A percentile compares a stretch with the other conserved stretches of the same genome.
Evolutionary conservation across 1,140 invertebrate genomes (phyloP).

Genomic region (Chelonus insularis): DNA sequence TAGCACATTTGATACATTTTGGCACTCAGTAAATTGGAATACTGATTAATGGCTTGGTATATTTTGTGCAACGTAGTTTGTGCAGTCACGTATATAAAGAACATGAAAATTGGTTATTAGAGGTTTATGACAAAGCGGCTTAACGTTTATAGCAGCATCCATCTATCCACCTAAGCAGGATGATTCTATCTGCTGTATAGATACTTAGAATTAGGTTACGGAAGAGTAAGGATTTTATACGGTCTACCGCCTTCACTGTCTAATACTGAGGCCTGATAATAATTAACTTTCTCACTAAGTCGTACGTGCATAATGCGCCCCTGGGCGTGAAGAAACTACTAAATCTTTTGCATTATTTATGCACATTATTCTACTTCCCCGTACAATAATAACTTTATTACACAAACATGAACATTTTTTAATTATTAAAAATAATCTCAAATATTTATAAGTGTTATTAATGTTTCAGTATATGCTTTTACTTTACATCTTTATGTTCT

Average conservation of each 20-base stretch:
- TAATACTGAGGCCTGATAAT: conserved; percentile 33
- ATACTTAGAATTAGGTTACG: conserved; percentile 22
- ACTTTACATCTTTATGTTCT: no score
- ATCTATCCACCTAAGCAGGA: neutral
- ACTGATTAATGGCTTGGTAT: no score
- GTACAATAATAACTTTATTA: neutral
- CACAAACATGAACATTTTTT: neutral
- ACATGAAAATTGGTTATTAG: no score
- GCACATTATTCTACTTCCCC: neutral
- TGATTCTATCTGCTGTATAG: neutral
- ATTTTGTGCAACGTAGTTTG: no score
- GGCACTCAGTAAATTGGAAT: no score
- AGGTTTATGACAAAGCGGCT: no score
- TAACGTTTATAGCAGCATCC: neutral
- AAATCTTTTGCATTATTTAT: neutral
- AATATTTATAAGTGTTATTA: no score
- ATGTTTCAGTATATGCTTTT: no score
- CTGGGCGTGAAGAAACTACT: conserved; percentile 3
- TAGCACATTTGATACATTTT: neutral
- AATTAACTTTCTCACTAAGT: conserved; percentile 42
- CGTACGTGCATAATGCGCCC: conserved; percentile 16
- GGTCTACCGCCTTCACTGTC: conserved; percentile 16
- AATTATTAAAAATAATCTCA: neutral
- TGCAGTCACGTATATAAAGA: no score
- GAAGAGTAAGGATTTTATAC: conserved; percentile 19